phyloP scores from a whole-genome alignment of 2,888 invertebrate genomes.

The Clanis bilineata region DNA sequence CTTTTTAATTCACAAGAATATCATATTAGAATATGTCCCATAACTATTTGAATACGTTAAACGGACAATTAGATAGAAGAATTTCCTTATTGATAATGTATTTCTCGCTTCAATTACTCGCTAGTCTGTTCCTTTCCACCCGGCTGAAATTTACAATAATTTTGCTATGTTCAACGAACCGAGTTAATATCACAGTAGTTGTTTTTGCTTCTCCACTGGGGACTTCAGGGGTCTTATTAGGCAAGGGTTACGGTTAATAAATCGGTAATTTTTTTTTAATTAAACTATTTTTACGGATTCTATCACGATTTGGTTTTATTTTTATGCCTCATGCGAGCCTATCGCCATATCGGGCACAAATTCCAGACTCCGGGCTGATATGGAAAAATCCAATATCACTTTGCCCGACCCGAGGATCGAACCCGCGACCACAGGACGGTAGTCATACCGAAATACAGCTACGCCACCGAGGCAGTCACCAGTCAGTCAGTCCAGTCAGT shows the following conservation, averaged over 20 bases:
- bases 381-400: too few species aligned
- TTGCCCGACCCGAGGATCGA: too few species aligned
- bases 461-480: too few species aligned
- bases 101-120: slow-evolving; percentile 17
- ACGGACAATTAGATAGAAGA: slow-evolving; percentile 17
- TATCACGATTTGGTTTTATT: too few species aligned
- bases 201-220: neutral
- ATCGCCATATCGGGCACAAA: too few species aligned
- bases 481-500: neutral
- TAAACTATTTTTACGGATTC: neutral
- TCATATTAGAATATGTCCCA: neutral
- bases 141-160: neutral
- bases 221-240: neutral
- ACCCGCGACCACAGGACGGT: too few species aligned
- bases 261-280: neutral
- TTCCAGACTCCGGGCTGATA: too few species aligned
- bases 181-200: slow-evolving; percentile 24
- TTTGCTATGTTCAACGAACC: slow-evolving; percentile 20
- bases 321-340: too few species aligned
- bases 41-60: slow-evolving; percentile 1
- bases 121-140: neutral
- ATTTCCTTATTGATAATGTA: slow-evolving; percentile 20
- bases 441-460: too few species aligned
- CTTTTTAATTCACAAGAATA: too few species aligned
- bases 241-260: too few species aligned